Base-by-base conservation (phyloP, 1,140 invertebrate species). In the Lasaia peninsularis region DNA sequence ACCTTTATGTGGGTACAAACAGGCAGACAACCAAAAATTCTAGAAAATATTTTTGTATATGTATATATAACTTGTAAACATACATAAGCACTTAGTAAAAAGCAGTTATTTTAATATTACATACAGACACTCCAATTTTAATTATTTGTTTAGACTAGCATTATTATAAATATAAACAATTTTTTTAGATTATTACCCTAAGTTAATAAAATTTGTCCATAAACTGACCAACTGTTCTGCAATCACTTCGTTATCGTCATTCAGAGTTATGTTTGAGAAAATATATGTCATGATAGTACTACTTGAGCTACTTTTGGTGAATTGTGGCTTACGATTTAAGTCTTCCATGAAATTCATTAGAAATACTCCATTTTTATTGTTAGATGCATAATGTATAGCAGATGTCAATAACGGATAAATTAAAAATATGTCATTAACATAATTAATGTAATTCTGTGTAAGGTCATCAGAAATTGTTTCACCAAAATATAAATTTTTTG, bases 401-500 rank as follows among this genome's bases (percentile, higher is more conserved):
- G 69, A 75, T 54, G 80, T 85, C 1, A 79, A 33, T 3, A 79
- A 55, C 0, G 85, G 82, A 51, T 80, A 86, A 35, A 70, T 72
- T 9, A 73, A 64, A 20, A 72, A 75, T 16, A 85, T 51, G 44
- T 88, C 85, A 56, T 83, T 70, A 1, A 79, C 54, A 58, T 81
- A 87, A 44, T 77, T 68, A n/a, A 65, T 53, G 51, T 72, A 84
- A 10, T 58, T 74, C 12, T 74, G 55, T 2, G 64, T 35, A 7
- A 73, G 34, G 44, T 63, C 67, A 14, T 5, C 44, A 34, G 2
- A 65, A 21, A 10, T 69, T 49, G 2, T 60, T 44, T 75, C 66
- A 1, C 58, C 64, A 60, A 86, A 86, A 52, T 88, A 88, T 63
- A 79, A 78, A 4, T 75, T 62, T 63, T 78, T 81, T 0, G 81